Conservation (phyloP, 2,888 invertebrate genomes). For the Schrankia costaestrigalis region DNA sequence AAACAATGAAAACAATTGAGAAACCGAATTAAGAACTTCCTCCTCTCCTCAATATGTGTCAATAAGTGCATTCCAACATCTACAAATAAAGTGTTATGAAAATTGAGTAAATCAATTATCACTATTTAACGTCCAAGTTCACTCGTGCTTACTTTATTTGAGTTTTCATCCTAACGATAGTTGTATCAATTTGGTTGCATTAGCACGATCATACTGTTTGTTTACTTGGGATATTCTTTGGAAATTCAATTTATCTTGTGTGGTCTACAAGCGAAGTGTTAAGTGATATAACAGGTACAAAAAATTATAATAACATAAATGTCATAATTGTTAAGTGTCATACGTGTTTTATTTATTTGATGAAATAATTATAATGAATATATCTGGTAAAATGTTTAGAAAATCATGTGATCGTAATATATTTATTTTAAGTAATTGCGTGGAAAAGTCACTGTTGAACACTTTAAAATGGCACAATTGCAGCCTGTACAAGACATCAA, state of each 20-base stretch:
- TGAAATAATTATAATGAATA: too few species aligned
- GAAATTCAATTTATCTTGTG: slow-evolving; percentile 32
- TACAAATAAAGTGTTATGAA: slow-evolving; percentile 38
- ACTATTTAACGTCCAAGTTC: slow-evolving; percentile 40
- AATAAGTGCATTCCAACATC: slow-evolving; percentile 24
- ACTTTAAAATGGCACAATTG: too few species aligned
- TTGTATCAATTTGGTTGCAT: slow-evolving; percentile 63
- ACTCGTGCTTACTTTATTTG: slow-evolving; percentile 50
- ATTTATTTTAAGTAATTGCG: too few species aligned
- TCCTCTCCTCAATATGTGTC: slow-evolving; percentile 23
- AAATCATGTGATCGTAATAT: too few species aligned
- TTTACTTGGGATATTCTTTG: slow-evolving; percentile 18
- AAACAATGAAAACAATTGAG: too few species aligned
- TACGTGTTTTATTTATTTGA: neutral
- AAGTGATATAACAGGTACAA: slow-evolving; percentile 23
- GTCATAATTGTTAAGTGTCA: slow-evolving; percentile 13
- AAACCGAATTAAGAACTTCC: too few species aligned
- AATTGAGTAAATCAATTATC: slow-evolving; percentile 58
- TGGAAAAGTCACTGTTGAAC: too few species aligned
- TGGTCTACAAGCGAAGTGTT: slow-evolving; percentile 21
- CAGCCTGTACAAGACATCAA: too few species aligned
- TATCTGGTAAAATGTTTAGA: too few species aligned
- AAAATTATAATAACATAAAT: slow-evolving; percentile 22
- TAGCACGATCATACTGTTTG: slow-evolving; percentile 39
- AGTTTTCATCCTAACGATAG: slow-evolving; percentile 51